phyloP scores from a whole-genome alignment of 2,888 invertebrate genomes.

The Brenthis daphne region DNA sequence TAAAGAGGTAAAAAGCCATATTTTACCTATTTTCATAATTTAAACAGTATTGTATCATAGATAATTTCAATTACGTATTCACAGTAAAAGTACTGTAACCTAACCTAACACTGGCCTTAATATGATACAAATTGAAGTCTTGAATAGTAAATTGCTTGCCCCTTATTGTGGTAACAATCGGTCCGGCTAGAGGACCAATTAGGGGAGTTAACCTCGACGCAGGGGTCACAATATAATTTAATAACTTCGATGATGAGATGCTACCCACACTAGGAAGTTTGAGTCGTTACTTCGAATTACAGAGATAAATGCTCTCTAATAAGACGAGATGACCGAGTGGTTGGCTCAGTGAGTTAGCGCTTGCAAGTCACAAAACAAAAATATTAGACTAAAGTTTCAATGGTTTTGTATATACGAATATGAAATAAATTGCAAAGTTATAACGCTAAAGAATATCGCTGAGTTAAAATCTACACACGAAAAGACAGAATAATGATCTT shows the following conservation, averaged over 20 bases:
- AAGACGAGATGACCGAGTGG: too few relatives aligned
- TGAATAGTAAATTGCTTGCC: slow-evolving; percentile 48
- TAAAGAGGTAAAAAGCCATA: too few relatives aligned
- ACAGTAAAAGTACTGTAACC: slow-evolving; percentile 13
- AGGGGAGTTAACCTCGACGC: slow-evolving; percentile 63
- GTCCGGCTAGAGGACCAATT: slow-evolving; percentile 61
- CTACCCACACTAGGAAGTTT: slow-evolving; percentile 34
- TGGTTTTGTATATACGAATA: too few relatives aligned
- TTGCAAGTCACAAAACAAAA: too few relatives aligned
- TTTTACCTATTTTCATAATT: too few relatives aligned
- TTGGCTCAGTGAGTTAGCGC: too few relatives aligned
- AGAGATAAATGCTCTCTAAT: neutral
- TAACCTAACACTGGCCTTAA: slow-evolving; percentile 36
- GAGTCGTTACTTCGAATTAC: slow-evolving; percentile 9
- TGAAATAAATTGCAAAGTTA: too few relatives aligned
- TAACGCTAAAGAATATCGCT: too few relatives aligned
- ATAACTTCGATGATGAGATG: slow-evolving; percentile 51
- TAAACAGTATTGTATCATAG: too few relatives aligned
- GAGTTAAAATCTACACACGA: too few relatives aligned
- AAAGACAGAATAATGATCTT: too few relatives aligned
- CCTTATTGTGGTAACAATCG: slow-evolving; percentile 47
- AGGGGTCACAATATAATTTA: slow-evolving; percentile 72
- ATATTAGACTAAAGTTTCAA: too few relatives aligned
- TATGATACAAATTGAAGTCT: slow-evolving; percentile 33
- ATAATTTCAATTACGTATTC: neutral